Evolutionary conservation across 2,888 invertebrate genomes (phyloP).

Genomic region (Hesperia comma): DNA sequence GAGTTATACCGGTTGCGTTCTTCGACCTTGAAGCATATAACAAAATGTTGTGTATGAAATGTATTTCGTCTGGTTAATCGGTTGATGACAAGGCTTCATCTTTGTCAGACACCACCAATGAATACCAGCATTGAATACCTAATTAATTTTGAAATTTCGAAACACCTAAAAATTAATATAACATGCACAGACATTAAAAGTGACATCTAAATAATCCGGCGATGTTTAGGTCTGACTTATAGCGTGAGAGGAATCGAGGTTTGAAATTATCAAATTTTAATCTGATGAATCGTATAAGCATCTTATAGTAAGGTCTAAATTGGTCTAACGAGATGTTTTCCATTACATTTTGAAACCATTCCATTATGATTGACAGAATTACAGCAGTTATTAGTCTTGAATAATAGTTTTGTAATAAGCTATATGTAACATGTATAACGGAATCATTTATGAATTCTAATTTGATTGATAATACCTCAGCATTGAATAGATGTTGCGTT

Average conservation of each 20-base stretch:
- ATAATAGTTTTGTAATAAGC: neutral
- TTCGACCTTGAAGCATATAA: conserved; percentile 34
- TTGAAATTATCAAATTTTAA: no score
- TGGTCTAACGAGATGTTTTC: no score
- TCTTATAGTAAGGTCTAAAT: no score
- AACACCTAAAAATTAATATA: conserved; percentile 8
- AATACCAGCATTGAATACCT: conserved; percentile 19
- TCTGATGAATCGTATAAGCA: no score
- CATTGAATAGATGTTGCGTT: conserved; percentile 52
- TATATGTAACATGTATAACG: conserved; percentile 9
- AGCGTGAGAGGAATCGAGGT: no score
- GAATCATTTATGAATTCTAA: conserved; percentile 12
- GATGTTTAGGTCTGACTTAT: no score
- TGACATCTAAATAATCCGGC: neutral
- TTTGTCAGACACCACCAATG: conserved; percentile 29
- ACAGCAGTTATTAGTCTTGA: no score
- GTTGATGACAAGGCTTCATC: conserved; percentile 34
- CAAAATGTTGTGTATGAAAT: conserved; percentile 37
- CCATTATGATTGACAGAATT: no score
- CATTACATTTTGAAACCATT: neutral
- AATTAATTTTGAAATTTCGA: conserved; percentile 26
- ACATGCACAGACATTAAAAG: neutral
- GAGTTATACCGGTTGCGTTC: conserved; percentile 35
- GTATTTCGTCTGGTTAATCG: conserved; percentile 33
- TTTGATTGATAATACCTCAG: conserved; percentile 33